Conservation (phyloP, 2,113 vertebrate genomes). For the Podarcis raffonei region DNA sequence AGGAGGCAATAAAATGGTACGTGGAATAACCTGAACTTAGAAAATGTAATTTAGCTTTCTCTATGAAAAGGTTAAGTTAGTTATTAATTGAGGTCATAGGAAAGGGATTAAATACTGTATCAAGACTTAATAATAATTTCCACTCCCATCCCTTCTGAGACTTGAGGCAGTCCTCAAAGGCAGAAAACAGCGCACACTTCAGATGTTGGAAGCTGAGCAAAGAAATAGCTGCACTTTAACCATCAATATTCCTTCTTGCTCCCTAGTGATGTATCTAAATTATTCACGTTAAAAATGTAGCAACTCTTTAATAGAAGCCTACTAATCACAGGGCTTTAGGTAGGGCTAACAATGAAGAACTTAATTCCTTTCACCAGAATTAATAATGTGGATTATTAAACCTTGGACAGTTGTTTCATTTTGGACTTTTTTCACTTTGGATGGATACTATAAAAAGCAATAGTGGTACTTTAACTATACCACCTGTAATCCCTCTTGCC, state of each 20-base stretch:
- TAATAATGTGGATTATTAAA: accelerated
- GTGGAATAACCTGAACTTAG: neutral
- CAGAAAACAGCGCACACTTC: conserved; percentile 23
- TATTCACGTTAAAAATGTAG: neutral
- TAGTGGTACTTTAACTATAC: neutral
- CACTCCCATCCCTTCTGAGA: neutral
- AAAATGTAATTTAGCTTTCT: conserved; percentile 39
- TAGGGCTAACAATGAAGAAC: neutral
- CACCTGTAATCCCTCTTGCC: neutral
- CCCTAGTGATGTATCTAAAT: conserved; percentile 1
- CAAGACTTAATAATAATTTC: conserved; percentile 34
- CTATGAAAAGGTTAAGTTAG: conserved; percentile 8
- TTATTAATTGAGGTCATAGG: conserved; percentile 39
- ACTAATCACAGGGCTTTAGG: neutral
- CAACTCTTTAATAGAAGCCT: neutral
- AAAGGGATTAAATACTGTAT: conserved; percentile 46
- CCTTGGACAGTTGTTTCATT: neutral
- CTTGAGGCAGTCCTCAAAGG: neutral
- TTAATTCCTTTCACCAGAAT: neutral
- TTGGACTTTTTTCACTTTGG: neutral
- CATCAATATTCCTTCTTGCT: neutral
- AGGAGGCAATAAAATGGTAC: conserved; percentile 32
- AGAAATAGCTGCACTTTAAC: conserved; percentile 12
- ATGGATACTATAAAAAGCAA: neutral
- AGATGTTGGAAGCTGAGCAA: neutral